Conservation (phyloP, 2,797 vertebrate species). For the Acanthurus leucopareius region DNA sequence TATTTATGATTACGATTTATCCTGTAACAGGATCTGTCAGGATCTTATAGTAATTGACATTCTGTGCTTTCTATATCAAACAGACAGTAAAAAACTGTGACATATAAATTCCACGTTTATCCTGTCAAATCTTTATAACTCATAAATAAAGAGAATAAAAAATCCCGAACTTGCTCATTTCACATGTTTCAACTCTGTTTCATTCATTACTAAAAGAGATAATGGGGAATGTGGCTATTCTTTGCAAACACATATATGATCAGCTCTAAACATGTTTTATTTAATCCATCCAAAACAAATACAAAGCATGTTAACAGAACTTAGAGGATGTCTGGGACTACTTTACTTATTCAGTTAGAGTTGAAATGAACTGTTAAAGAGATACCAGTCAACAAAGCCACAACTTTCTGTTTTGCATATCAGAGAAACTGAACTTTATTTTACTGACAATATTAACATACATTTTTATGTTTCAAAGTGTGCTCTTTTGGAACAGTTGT, state of each 20-base stretch:
- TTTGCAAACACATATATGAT: background rate
- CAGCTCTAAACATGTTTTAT: background rate
- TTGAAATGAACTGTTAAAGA: background rate
- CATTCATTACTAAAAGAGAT: too few species aligned
- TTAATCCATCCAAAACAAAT: too few species aligned
- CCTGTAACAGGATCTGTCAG: rapidly evolving
- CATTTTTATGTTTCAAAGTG: background rate
- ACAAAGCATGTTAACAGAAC: too few species aligned
- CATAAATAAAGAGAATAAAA: background rate
- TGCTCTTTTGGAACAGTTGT: background rate
- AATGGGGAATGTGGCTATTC: background rate
- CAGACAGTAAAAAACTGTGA: background rate
- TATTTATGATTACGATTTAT: background rate
- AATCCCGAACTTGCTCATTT: background rate
- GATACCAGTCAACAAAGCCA: too few species aligned
- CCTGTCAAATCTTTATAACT: background rate
- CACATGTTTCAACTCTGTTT: too few species aligned
- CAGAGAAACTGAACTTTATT: background rate
- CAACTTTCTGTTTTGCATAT: background rate
- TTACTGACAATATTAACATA: background rate
- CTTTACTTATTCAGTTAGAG: background rate
- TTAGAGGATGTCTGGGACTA: background rate
- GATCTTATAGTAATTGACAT: background rate
- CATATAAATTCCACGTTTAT: background rate
- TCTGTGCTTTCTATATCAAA: background rate